These are phyloP conservation scores for Drosophila flavopinicola DNA, from an alignment of 2,888 invertebrate species.

Conservation along the genomic window DNA sequence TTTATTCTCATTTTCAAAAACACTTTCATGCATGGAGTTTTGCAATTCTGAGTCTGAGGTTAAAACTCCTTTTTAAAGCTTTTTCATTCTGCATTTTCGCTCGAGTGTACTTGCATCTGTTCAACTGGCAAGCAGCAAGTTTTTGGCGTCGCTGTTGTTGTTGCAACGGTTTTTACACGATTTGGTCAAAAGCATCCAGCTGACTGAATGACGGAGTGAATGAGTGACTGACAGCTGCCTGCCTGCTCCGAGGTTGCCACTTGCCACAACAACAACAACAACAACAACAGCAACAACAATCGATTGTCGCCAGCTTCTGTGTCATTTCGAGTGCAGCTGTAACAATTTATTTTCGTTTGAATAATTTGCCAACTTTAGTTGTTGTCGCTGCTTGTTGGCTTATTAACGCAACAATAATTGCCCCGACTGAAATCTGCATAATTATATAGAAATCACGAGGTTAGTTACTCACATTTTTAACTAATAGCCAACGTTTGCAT, in stretches of 20 bases:
- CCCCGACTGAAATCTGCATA: constrained; percentile 67
- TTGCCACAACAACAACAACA: constrained; percentile 26
- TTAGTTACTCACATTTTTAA: constrained; percentile 52
- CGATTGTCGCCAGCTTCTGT: constrained; percentile 57
- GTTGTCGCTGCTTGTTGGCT: constrained; percentile 32
- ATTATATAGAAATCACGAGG: constrained; percentile 80
- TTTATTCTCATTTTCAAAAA: too few relatives aligned
- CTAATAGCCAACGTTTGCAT: constrained; percentile 25
- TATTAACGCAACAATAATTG: constrained; percentile 76
- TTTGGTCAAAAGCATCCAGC: constrained; percentile 79
- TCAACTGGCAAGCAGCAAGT: constrained; percentile 30
- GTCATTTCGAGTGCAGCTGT: constrained; percentile 76
- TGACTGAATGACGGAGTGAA: constrained; percentile 57
- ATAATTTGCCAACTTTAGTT: constrained; percentile 67
- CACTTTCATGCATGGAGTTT: too few relatives aligned
- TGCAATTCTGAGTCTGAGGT: too few relatives aligned
- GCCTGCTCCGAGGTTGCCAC: constrained; percentile 43
- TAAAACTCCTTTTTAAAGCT: too few relatives aligned
- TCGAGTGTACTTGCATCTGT: constrained; percentile 71
- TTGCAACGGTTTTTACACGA: constrained; percentile 74
- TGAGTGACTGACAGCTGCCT: constrained; percentile 71
- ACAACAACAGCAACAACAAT: constrained; percentile 47
- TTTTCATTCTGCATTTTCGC: too few relatives aligned
- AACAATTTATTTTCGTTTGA: constrained; percentile 64
- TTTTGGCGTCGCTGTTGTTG: constrained; percentile 46